These are phyloP conservation scores for Mesorhabditis belari DNA, from an alignment of 2,888 invertebrate species.

Conservation along the genomic window DNA sequence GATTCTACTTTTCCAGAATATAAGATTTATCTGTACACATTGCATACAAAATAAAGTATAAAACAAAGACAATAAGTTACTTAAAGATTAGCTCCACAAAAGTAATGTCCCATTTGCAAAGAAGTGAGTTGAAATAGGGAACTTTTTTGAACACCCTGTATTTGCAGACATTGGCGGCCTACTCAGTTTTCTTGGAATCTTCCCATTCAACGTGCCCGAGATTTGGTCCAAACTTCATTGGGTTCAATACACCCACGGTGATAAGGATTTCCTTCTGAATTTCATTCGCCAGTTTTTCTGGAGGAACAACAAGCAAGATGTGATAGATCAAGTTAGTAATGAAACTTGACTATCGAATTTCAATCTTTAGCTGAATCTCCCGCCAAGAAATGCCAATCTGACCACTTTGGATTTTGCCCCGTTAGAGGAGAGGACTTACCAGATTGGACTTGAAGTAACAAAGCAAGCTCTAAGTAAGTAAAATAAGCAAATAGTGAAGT, in stretches of 20 bases:
- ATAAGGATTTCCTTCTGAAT: conserved; percentile 58
- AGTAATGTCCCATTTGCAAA: too few species aligned
- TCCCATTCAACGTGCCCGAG: conserved; percentile 58
- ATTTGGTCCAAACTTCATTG: conserved; percentile 61
- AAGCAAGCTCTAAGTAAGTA: neutral
- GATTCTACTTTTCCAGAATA: too few species aligned
- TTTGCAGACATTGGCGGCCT: conserved; percentile 61
- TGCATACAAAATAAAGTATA: too few species aligned
- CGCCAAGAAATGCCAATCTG: conserved; percentile 62
- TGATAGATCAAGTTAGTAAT: conserved; percentile 61
- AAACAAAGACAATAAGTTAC: too few species aligned
- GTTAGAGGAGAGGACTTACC: conserved; percentile 69
- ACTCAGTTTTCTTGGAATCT: conserved; percentile 62
- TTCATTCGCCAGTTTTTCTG: conserved; percentile 64
- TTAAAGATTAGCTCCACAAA: too few species aligned
- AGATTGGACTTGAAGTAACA: conserved; percentile 5
- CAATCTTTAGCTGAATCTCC: conserved; percentile 60
- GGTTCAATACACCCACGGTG: conserved; percentile 58
- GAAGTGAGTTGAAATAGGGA: too few species aligned
- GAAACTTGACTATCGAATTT: neutral
- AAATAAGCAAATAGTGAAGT: too few species aligned
- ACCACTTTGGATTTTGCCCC: conserved; percentile 67
- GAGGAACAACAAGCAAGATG: conserved; percentile 67
- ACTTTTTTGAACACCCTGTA: too few species aligned
- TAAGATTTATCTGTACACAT: too few species aligned